These are phyloP conservation scores for Acheta domesticus DNA, from an alignment of 2,888 invertebrate species.

Conservation along the genomic window DNA sequence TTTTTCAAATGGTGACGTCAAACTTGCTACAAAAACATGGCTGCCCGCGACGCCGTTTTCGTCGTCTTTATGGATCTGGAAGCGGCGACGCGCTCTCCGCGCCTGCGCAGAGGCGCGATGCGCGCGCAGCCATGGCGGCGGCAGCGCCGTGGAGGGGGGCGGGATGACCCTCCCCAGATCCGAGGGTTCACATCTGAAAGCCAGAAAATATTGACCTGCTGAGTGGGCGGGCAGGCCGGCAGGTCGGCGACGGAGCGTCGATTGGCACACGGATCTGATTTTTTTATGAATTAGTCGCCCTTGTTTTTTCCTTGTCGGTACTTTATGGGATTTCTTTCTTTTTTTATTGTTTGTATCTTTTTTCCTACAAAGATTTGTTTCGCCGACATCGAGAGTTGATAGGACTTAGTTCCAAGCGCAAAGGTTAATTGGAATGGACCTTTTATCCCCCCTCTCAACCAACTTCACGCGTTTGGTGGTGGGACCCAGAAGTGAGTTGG, in stretches of 20 bases:
- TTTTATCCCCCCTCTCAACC: too few relatives aligned
- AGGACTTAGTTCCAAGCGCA: too few relatives aligned
- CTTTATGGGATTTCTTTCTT: too few relatives aligned
- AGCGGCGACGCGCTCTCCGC: neutral
- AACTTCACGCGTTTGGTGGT: too few relatives aligned
- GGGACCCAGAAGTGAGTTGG: too few relatives aligned
- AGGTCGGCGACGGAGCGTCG: neutral
- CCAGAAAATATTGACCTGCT: neutral
- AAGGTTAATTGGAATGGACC: too few relatives aligned
- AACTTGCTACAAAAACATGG: neutral
- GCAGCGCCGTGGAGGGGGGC: neutral
- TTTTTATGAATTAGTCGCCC: neutral
- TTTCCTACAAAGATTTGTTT: too few relatives aligned
- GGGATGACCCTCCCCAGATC: neutral
- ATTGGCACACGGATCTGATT: neutral
- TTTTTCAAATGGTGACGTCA: conserved; percentile 18
- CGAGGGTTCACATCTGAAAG: neutral
- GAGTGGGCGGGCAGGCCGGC: neutral
- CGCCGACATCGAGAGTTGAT: too few relatives aligned
- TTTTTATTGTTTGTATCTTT: too few relatives aligned
- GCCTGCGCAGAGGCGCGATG: neutral
- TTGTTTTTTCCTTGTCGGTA: too few relatives aligned
- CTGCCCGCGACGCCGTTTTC: neutral
- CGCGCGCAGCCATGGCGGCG: neutral
- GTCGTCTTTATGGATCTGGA: neutral